These are phyloP conservation scores for Drosophila meridionalis DNA, from an alignment of 2,888 invertebrate genomes.

Conservation along the genomic window DNA sequence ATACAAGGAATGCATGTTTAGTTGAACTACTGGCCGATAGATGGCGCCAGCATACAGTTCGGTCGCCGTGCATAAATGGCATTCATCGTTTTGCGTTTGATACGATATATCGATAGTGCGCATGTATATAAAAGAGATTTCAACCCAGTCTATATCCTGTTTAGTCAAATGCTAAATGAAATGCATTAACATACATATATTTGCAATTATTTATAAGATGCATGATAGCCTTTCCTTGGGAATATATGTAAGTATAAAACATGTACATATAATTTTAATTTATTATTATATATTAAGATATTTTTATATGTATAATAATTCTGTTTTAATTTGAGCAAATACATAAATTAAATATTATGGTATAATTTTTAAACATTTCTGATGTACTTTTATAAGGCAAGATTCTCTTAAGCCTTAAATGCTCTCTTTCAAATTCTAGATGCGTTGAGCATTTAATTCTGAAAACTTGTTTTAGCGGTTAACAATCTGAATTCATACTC, in stretches of 20 bases:
- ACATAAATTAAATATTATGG: not conserved
- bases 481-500: constrained; percentile 10
- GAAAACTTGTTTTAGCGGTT: constrained; percentile 35
- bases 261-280: not conserved
- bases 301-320: not conserved
- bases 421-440: constrained; percentile 4
- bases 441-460: constrained; percentile 10
- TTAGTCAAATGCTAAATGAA: too few relatives aligned
- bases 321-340: not conserved
- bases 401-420: not conserved
- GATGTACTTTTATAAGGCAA: not conserved
- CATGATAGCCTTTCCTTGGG: not conserved
- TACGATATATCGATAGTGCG: constrained; percentile 2
- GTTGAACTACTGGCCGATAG: not conserved
- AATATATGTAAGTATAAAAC: not conserved
- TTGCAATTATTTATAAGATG: not conserved
- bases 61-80: not conserved
- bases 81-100: not conserved
- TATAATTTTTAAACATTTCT: not conserved
- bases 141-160: too few relatives aligned
- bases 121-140: not conserved
- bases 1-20: accelerated
- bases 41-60: constrained; percentile 2
- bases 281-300: not conserved
- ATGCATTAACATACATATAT: too few relatives aligned